Evolutionary conservation across 1,140 invertebrate genomes (phyloP).

Genomic region (Ceratina calcarata): DNA sequence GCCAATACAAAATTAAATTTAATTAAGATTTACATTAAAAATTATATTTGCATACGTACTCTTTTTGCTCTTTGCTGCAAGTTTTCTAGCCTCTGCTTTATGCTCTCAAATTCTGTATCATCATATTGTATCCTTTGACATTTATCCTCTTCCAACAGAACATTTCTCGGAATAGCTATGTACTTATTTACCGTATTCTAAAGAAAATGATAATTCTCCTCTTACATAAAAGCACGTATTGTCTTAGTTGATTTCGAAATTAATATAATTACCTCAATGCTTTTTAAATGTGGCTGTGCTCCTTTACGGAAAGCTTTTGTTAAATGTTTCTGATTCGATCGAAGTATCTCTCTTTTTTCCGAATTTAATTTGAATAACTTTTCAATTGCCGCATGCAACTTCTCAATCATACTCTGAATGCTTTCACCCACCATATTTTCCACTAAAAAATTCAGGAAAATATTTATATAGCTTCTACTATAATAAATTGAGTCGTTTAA

Average conservation of each 20-base stretch:
- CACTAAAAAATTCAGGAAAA: slow-evolving; percentile 63
- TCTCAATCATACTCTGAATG: slow-evolving; percentile 59
- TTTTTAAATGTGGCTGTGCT: slow-evolving; percentile 56
- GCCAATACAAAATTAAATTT: slow-evolving; percentile 1
- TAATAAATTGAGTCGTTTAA: background rate
- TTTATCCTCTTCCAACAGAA: slow-evolving; percentile 71
- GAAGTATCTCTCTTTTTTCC: slow-evolving; percentile 41
- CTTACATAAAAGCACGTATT: background rate
- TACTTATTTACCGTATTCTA: slow-evolving; percentile 67
- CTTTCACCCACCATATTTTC: slow-evolving; percentile 59
- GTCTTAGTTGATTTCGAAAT: background rate
- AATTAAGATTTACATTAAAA: background rate
- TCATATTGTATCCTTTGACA: slow-evolving; percentile 68
- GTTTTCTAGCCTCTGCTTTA: slow-evolving; percentile 58
- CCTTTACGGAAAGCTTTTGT: slow-evolving; percentile 56
- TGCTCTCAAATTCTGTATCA: slow-evolving; percentile 58
- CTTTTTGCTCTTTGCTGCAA: slow-evolving; percentile 66
- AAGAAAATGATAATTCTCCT: slow-evolving; percentile 10
- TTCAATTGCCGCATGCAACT: slow-evolving; percentile 60
- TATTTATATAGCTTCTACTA: background rate
- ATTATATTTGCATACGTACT: slow-evolving; percentile 50
- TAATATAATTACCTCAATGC: slow-evolving; percentile 66
- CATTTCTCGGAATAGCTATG: slow-evolving; percentile 66
- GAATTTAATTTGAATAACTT: slow-evolving; percentile 55
- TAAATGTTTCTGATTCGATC: slow-evolving; percentile 59